A percentile compares a stretch with the other conserved stretches of the same genome.
phyloP scores from a whole-genome alignment of 2,113 vertebrate genomes.

The Mobula hypostoma region DNA sequence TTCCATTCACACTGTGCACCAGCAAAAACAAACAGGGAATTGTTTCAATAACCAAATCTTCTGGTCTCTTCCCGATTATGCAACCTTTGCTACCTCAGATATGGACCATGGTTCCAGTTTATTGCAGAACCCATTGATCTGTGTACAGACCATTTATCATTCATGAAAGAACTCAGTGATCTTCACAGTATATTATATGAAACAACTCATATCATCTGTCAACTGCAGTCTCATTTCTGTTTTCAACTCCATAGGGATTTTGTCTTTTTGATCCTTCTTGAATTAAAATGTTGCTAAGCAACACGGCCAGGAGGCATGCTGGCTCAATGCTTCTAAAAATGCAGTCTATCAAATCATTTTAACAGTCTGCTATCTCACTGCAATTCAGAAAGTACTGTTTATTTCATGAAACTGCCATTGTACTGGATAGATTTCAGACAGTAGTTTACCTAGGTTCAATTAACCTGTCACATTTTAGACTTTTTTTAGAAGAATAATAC shows the following conservation, averaged over 20 bases:
- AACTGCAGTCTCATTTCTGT: slow-evolving; percentile 78
- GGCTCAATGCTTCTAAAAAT: slow-evolving; percentile 49
- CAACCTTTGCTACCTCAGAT: slow-evolving; percentile 52
- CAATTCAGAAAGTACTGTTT: slow-evolving; percentile 28
- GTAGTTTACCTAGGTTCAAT: slow-evolving; percentile 36
- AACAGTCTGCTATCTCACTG: slow-evolving; percentile 48
- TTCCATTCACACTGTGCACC: slow-evolving; percentile 44
- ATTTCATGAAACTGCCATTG: slow-evolving; percentile 32
- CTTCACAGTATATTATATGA: slow-evolving; percentile 90
- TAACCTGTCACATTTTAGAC: slow-evolving; percentile 33
- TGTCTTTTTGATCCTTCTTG: slow-evolving; percentile 77
- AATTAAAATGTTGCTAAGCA: slow-evolving; percentile 88
- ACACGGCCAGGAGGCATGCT: slow-evolving; percentile 66
- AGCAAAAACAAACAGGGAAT: slow-evolving; percentile 53
- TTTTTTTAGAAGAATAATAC: slow-evolving; percentile 6
- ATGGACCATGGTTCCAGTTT: slow-evolving; percentile 62
- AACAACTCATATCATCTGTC: slow-evolving; percentile 87
- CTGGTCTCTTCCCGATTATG: neutral
- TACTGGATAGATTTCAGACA: slow-evolving; percentile 18
- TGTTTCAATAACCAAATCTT: slow-evolving; percentile 59
- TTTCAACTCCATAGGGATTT: slow-evolving; percentile 78
- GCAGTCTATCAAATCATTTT: slow-evolving; percentile 64
- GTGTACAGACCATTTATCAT: slow-evolving; percentile 84
- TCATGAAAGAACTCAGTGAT: slow-evolving; percentile 85
- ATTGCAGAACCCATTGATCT: slow-evolving; percentile 77